phyloP scores from a whole-genome alignment of 1,140 invertebrate species.

The Lanistes nyassanus region DNA sequence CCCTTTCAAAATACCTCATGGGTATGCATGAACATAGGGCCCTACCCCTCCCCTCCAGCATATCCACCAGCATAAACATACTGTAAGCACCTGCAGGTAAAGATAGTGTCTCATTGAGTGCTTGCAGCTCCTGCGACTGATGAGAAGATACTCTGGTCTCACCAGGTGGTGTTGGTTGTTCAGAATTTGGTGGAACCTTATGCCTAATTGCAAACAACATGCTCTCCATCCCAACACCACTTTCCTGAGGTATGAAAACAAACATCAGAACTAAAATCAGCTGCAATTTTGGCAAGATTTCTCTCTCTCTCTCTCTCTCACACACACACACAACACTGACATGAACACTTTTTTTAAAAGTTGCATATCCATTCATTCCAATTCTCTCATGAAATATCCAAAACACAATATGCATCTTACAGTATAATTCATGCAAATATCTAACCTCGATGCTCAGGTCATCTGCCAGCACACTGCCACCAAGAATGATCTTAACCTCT shows the following conservation, averaged over 20 bases:
- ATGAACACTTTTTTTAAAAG: neutral
- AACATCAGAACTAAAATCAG: neutral
- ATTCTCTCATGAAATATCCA: neutral
- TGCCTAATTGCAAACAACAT: conserved; percentile 78
- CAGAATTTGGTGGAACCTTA: neutral
- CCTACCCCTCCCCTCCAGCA: too few species aligned
- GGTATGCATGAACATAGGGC: too few species aligned
- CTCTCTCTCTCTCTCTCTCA: neutral
- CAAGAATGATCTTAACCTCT: conserved; percentile 86
- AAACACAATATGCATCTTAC: neutral
- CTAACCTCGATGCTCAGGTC: conserved; percentile 77
- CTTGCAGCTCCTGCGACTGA: neutral
- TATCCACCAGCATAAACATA: too few species aligned
- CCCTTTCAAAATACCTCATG: too few species aligned
- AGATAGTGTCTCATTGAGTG: too few species aligned
- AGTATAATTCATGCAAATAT: neutral
- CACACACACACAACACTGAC: neutral
- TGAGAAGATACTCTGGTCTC: too few species aligned
- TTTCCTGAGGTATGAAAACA: conserved; percentile 72
- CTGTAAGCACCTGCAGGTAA: too few species aligned
- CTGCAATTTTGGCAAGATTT: too few species aligned
- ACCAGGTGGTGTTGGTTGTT: too few species aligned
- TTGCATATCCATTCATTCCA: neutral
- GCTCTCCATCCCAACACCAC: conserved; percentile 85
- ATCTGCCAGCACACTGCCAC: conserved; percentile 84